phyloP scores from a whole-genome alignment of 64 coral and sea anemone species.

The Cladopsammia gracilis region DNA sequence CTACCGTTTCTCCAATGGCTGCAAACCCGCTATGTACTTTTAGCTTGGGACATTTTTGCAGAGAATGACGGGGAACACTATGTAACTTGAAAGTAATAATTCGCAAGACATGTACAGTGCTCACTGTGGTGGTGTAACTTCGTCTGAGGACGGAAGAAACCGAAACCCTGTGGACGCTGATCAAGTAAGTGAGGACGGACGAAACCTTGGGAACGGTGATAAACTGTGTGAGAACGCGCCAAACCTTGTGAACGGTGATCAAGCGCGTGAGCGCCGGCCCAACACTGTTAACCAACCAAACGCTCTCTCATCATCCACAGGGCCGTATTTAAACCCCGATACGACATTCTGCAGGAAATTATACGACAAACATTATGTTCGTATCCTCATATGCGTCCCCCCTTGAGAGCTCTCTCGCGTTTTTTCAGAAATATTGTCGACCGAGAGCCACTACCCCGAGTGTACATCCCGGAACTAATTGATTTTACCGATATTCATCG shows the following conservation, averaged over 20 bases:
- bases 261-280: background rate
- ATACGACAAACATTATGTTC: slow-evolving; percentile 14
- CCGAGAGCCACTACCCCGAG: slow-evolving; percentile 5
- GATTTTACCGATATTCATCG: slow-evolving; percentile 38
- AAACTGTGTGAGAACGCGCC: background rate
- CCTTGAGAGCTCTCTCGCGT: slow-evolving; percentile 35
- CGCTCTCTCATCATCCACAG: background rate
- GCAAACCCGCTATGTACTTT: slow-evolving; percentile 21
- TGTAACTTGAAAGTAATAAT: background rate
- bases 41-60: slow-evolving; percentile 34
- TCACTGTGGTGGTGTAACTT: background rate
- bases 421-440: slow-evolving; percentile 65
- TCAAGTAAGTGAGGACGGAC: too few species aligned
- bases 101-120: background rate
- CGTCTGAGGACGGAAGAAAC: background rate
- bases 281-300: background rate
- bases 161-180: too few species aligned
- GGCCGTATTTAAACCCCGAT: slow-evolving; percentile 58
- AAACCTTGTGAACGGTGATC: slow-evolving; percentile 1
- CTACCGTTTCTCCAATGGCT: background rate
- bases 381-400: slow-evolving; percentile 28
- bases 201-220: background rate
- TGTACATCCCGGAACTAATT: slow-evolving; percentile 58
- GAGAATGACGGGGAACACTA: slow-evolving; percentile 39
- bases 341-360: slow-evolving; percentile 42